Evolutionary conservation across 1,140 invertebrate species (phyloP).

Genomic region (Probaryconus sp.): DNA sequence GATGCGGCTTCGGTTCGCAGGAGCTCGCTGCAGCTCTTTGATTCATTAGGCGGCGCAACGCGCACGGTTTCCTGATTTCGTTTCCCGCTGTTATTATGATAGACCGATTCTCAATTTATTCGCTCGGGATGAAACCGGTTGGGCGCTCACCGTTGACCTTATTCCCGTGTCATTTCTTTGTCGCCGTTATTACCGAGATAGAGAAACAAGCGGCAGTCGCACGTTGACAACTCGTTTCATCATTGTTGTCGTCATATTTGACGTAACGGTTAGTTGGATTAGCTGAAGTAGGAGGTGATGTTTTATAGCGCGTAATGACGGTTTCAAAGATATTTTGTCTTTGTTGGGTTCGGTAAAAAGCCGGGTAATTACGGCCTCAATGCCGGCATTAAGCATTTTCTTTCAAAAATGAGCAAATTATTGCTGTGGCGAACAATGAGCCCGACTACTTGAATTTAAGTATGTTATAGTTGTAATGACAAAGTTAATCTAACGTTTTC

Average conservation of each 20-base stretch:
- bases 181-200: not conserved
- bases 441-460: no score
- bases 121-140: constrained; percentile 7
- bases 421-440: no score
- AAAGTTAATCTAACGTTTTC: no score
- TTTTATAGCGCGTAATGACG: no score
- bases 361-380: no score
- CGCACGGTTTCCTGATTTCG: constrained; percentile 13
- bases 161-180: constrained; percentile 10
- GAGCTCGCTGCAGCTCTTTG: no score
- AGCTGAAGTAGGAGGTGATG: constrained; percentile 24
- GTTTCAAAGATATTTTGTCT: no score
- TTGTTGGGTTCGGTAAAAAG: no score
- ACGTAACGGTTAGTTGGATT: constrained; percentile 26
- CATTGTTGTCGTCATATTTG: constrained; percentile 11
- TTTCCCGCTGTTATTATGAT: constrained; percentile 21
- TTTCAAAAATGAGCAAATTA: no score
- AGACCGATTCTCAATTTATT: constrained; percentile 21
- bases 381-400: no score
- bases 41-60: constrained; percentile 10
- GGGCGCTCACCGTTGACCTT: constrained; percentile 4
- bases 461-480: no score
- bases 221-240: constrained; percentile 26
- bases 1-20: constrained; percentile 1
- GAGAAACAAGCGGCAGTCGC: constrained; percentile 3